These are phyloP conservation scores for Actinopyga echinites DNA, from an alignment of 53 echinoderm and acorn worm genomes.

Conservation along the genomic window DNA sequence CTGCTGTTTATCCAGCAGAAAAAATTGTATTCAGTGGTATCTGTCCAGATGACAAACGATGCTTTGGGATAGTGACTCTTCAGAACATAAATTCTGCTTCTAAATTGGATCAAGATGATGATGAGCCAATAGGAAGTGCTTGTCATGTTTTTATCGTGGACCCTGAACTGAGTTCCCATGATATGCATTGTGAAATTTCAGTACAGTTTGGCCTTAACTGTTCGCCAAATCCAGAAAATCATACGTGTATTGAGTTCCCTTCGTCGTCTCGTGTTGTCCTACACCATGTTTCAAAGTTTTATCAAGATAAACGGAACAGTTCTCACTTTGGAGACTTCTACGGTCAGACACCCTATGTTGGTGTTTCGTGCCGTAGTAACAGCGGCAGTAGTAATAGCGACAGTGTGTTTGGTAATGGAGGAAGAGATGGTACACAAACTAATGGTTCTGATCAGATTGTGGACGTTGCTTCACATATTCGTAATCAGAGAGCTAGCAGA, in stretches of 20 bases:
- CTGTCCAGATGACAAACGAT: constrained; percentile 96
- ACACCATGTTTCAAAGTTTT: constrained; percentile 68
- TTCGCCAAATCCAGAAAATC: constrained; percentile 69
- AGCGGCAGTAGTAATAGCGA: constrained; percentile 98
- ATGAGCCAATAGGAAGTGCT: constrained; percentile 88
- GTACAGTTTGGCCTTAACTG: constrained; percentile 78
- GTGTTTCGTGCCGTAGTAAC: constrained; percentile 76
- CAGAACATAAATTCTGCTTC: constrained; percentile 68
- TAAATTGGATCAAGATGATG: constrained; percentile 72
- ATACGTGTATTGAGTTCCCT: constrained; percentile 88
- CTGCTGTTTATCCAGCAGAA: constrained; percentile 86
- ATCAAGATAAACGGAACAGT: constrained; percentile 56
- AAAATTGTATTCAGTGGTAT: constrained; percentile 90
- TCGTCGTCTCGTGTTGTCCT: constrained; percentile 78
- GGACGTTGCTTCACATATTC: constrained; percentile 89
- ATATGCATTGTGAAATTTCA: constrained; percentile 76
- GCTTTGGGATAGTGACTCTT: constrained; percentile 90
- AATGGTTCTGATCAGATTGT: constrained; percentile 71
- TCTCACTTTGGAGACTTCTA: constrained; percentile 83
- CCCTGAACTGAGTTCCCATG: constrained; percentile 80
- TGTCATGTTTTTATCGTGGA: constrained; percentile 98
- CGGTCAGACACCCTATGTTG: constrained; percentile 64
- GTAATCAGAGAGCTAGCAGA: constrained; percentile 64
- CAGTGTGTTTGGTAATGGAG: constrained; percentile 95
- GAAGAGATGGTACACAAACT: constrained; percentile 51